Conservation (phyloP, 2,113 vertebrate genomes). For the Cyprinodon tularosa region DNA sequence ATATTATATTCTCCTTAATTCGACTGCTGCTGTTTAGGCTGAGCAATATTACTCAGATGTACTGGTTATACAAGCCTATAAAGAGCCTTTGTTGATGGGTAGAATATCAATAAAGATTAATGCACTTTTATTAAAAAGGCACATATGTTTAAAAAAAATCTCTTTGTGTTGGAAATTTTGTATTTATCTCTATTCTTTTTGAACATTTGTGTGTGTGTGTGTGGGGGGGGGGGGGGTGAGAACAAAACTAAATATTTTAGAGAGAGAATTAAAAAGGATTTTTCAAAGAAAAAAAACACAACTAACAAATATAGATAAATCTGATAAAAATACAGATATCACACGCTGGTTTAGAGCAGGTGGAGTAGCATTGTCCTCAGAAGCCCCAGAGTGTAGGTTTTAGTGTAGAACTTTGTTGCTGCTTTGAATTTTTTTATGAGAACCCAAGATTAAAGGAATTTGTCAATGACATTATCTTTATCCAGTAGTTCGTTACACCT, state of each 20-base stretch:
- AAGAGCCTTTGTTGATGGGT: conserved; percentile 28
- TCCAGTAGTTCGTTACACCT: not conserved
- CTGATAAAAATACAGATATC: not conserved
- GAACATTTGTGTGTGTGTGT: no score
- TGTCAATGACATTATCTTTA: not conserved
- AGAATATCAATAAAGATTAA: conserved; percentile 58
- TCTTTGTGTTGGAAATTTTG: no score
- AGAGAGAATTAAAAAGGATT: not conserved
- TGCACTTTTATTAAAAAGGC: conserved; percentile 40
- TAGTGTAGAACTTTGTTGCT: not conserved
- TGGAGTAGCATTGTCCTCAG: not conserved
- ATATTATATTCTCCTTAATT: conserved; percentile 48
- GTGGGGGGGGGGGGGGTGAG: no score
- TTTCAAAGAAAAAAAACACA: not conserved
- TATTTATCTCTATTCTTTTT: no score
- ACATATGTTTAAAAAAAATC: conserved; percentile 25
- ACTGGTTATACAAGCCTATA: conserved; percentile 33
- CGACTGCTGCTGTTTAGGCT: conserved; percentile 43
- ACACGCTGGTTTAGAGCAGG: not conserved
- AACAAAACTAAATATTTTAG: no score
- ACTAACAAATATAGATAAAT: not conserved
- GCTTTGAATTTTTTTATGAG: no score
- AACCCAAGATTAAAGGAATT: not conserved
- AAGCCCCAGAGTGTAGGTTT: not conserved
- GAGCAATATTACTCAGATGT: conserved; percentile 35